phyloP scores from a whole-genome alignment of 2,113 vertebrate genomes.

The Colinus virginianus region DNA sequence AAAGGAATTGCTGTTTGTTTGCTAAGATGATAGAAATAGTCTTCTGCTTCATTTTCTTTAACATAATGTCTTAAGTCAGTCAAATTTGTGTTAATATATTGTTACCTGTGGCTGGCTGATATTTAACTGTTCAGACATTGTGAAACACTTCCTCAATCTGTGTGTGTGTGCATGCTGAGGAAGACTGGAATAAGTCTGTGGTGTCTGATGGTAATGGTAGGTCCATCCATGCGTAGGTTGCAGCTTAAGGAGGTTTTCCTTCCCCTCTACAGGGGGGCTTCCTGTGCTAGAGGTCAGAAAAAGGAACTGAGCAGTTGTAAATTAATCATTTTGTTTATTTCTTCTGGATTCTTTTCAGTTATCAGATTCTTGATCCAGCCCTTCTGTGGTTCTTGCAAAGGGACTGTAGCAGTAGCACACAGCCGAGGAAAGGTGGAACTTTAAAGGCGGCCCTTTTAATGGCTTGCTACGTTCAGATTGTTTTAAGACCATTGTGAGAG shows the following conservation, averaged over 20 bases:
- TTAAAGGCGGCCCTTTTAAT: background rate
- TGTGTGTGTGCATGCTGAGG: background rate
- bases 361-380: background rate
- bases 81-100: background rate
- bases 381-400: background rate
- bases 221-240: background rate
- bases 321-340: background rate
- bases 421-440: background rate
- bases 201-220: fast-evolving
- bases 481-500: background rate
- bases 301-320: background rate
- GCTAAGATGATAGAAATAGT: background rate
- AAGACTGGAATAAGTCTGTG: background rate
- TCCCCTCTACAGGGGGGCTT: background rate
- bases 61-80: background rate
- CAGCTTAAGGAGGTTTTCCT: background rate
- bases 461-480: background rate
- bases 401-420: background rate
- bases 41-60: background rate
- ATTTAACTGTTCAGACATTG: background rate
- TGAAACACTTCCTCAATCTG: background rate
- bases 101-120: background rate
- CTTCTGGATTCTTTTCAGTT: background rate
- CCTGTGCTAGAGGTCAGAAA: background rate
- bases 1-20: background rate